These are phyloP conservation scores for Tragelaphus eurycerus DNA, from an alignment of 2,797 vertebrate species.

Conservation along the genomic window DNA sequence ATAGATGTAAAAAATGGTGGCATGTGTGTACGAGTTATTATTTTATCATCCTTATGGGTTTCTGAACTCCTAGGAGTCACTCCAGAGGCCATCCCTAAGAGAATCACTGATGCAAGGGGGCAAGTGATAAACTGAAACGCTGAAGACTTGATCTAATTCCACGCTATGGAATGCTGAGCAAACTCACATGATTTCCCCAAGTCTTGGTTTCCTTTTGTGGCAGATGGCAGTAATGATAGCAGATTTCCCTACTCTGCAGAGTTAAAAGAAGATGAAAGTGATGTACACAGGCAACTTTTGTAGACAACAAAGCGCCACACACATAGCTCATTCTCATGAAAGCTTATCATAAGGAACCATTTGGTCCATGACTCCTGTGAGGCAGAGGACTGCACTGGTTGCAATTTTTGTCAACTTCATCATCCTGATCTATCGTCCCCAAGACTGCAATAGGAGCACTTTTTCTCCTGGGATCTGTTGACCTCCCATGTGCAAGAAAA, in stretches of 20 bases:
- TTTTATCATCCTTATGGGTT: not conserved
- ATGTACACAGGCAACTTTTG: rapidly evolving
- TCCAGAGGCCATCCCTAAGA: not conserved
- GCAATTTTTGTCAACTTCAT: rapidly evolving
- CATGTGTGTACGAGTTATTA: not conserved
- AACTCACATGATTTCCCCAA: not conserved
- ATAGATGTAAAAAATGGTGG: not conserved
- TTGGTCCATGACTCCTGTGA: rapidly evolving
- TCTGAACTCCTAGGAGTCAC: not conserved
- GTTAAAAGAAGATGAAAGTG: not conserved
- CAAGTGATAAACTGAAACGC: rapidly evolving
- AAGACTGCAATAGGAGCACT: rapidly evolving
- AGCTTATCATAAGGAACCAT: rapidly evolving
- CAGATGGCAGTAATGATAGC: not conserved
- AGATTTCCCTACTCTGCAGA: not conserved
- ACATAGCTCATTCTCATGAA: rapidly evolving
- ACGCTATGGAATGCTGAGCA: rapidly evolving
- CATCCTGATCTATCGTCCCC: rapidly evolving
- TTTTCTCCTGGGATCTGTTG: not conserved
- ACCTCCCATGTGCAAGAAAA: rapidly evolving
- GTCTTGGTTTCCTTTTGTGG: not conserved
- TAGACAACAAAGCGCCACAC: rapidly evolving
- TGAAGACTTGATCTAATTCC: too few relatives aligned
- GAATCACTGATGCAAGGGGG: not conserved
- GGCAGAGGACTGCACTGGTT: not conserved